Evolutionary conservation across 2,888 invertebrate genomes (phyloP).

Genomic region (Syrista parreyssii): DNA sequence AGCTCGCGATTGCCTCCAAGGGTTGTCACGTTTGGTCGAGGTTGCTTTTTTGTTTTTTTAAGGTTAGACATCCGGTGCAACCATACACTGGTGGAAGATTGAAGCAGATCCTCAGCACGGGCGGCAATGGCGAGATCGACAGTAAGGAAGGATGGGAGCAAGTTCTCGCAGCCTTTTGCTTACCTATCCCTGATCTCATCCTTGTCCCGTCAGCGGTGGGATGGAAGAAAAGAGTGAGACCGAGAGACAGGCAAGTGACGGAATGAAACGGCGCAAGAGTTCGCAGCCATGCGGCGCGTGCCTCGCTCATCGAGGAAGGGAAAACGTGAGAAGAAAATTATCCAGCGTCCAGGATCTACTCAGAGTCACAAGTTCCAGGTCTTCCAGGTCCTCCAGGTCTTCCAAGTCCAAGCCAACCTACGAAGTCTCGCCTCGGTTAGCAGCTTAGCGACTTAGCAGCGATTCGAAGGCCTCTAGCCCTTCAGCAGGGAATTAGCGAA

Average conservation of each 20-base stretch:
- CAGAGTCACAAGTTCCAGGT: too few species aligned
- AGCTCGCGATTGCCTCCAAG: neutral
- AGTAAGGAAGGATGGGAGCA: neutral
- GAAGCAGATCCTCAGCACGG: too few species aligned
- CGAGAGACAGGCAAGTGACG: neutral
- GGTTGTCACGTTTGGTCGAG: neutral
- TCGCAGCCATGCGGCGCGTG: constrained; percentile 35
- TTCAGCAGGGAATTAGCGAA: constrained; percentile 53
- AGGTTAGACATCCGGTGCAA: too few species aligned
- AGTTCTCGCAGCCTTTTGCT: too few species aligned
- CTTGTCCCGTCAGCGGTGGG: too few species aligned
- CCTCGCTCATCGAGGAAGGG: constrained; percentile 21
- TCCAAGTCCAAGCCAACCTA: neutral
- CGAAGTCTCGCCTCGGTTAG: constrained; percentile 1
- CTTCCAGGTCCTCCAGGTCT: neutral
- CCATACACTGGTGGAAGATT: too few species aligned
- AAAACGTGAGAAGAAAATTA: constrained; percentile 15
- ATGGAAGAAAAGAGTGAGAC: neutral
- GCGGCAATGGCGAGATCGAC: neutral
- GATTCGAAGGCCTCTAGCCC: constrained; percentile 33
- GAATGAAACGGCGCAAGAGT: constrained; percentile 30
- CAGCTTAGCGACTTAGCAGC: neutral
- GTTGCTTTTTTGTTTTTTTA: neutral
- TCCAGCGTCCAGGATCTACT: neutral
- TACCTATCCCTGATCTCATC: too few species aligned